phyloP scores from a whole-genome alignment of 2,113 vertebrate species.

The Zosterops hypoxanthus region DNA sequence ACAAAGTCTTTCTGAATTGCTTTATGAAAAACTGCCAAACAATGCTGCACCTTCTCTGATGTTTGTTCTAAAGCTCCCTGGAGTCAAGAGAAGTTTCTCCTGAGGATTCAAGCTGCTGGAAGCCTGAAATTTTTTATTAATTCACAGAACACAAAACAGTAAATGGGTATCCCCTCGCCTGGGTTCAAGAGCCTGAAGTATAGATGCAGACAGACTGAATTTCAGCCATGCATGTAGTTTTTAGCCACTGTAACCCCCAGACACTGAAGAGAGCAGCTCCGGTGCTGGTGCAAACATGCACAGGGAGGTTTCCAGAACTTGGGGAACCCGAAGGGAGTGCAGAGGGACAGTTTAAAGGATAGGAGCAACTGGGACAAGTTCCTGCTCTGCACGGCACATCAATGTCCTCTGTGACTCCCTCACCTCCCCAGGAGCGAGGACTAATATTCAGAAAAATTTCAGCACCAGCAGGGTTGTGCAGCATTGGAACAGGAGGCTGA shows the following conservation, averaged over 20 bases:
- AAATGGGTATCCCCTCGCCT: fast-evolving
- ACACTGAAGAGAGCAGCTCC: not conserved
- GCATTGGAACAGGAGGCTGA: not conserved
- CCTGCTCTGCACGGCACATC: fast-evolving
- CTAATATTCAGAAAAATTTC: not conserved
- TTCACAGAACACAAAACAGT: not conserved
- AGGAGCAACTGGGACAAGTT: not conserved
- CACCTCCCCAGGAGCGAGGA: not conserved
- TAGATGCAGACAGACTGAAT: not conserved
- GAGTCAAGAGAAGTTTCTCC: not conserved
- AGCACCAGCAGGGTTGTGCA: not conserved
- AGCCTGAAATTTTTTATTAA: not conserved
- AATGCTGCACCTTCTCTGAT: not conserved
- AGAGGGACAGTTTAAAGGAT: not conserved
- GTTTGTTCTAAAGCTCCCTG: not conserved
- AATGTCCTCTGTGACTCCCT: not conserved
- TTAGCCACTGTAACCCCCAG: not conserved
- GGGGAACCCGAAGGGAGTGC: not conserved
- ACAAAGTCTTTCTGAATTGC: not conserved
- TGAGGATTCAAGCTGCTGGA: not conserved
- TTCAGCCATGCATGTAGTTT: not conserved
- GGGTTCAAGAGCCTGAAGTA: not conserved
- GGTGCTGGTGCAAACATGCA: not conserved
- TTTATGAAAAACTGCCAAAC: not conserved
- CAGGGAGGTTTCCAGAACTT: not conserved